Evolutionary conservation across 2,888 invertebrate genomes (phyloP).

Genomic region (Eledona agricola): DNA sequence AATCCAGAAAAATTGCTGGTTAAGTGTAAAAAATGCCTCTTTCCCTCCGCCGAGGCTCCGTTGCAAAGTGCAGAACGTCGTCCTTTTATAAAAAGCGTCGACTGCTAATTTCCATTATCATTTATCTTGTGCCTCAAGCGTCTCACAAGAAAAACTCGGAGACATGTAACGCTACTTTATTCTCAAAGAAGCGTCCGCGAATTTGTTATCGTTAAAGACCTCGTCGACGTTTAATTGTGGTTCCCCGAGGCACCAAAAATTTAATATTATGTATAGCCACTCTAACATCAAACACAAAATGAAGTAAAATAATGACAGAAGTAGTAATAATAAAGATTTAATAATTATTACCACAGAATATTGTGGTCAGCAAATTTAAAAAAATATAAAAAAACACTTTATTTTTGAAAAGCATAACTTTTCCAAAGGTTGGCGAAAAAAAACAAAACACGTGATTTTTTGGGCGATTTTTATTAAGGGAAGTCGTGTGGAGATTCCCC

Average conservation of each 20-base stretch:
- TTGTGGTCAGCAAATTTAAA: too few relatives aligned
- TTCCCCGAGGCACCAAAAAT: slow-evolving; percentile 5
- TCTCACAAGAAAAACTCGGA: slow-evolving; percentile 46
- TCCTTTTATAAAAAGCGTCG: slow-evolving; percentile 54
- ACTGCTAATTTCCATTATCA: slow-evolving; percentile 61
- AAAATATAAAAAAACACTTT: too few relatives aligned
- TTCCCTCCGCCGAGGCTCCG: slow-evolving; percentile 26
- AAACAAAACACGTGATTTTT: too few relatives aligned
- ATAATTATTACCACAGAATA: too few relatives aligned
- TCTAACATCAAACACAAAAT: too few relatives aligned
- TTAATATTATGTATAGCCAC: not conserved
- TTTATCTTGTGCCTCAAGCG: slow-evolving; percentile 54
- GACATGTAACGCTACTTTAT: slow-evolving; percentile 54
- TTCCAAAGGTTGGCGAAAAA: too few relatives aligned
- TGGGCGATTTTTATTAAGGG: too few relatives aligned
- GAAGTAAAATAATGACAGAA: too few relatives aligned
- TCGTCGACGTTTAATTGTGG: slow-evolving; percentile 32
- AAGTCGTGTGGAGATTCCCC: too few relatives aligned
- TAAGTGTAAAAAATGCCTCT: slow-evolving; percentile 45
- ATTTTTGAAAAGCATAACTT: too few relatives aligned
- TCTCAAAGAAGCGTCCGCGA: slow-evolving; percentile 46
- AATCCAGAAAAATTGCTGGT: slow-evolving; percentile 43
- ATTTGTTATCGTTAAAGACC: slow-evolving; percentile 50
- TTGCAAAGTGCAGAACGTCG: slow-evolving; percentile 55
- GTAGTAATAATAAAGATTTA: too few relatives aligned